phyloP scores from a whole-genome alignment of 2,113 vertebrate species.

The Haliaeetus leucogaster region DNA sequence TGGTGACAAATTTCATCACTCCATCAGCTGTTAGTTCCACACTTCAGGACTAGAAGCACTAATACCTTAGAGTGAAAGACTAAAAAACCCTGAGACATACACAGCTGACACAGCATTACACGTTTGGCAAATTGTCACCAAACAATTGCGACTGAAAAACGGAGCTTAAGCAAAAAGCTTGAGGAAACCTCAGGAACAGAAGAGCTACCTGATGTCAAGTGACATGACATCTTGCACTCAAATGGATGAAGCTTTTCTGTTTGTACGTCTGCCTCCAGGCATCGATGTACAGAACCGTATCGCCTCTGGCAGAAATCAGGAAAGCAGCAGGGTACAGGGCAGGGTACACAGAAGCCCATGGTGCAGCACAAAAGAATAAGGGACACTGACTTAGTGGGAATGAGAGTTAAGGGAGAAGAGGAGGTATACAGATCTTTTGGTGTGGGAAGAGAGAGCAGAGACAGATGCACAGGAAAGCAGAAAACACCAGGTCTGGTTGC shows the following conservation, averaged over 20 bases:
- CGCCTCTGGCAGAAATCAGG: neutral
- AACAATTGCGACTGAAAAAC: neutral
- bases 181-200: neutral
- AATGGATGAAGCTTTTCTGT: neutral
- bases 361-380: neutral
- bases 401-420: neutral
- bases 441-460: neutral
- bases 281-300: neutral
- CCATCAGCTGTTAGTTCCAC: neutral
- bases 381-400: neutral
- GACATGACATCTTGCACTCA: neutral
- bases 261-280: neutral
- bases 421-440: neutral
- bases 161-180: neutral
- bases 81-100: neutral
- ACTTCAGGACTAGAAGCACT: neutral
- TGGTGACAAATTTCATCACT: neutral
- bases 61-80: neutral
- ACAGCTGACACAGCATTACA: neutral
- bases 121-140: rapidly evolving
- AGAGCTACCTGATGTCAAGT: neutral
- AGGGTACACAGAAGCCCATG: neutral
- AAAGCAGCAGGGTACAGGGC: neutral
- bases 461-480: neutral
- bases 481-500: neutral